Evolutionary conservation across 2,113 vertebrate genomes (phyloP).

Genomic region (Oncorhynchus tshawytscha): DNA sequence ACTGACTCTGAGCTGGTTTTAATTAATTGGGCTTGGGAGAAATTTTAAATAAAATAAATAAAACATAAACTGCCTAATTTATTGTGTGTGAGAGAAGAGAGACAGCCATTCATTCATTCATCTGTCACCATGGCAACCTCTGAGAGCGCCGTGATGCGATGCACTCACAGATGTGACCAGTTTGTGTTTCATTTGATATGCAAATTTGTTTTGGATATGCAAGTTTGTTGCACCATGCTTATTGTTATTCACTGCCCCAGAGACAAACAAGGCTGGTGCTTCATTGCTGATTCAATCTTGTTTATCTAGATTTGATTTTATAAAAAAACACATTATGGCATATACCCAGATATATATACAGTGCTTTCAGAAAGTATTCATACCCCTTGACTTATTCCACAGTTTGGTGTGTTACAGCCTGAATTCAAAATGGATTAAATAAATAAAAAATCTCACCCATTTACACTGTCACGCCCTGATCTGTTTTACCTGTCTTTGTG

Average conservation of each 20-base stretch:
- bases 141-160: constrained; percentile 39
- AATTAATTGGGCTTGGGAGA: constrained; percentile 23
- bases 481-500: too few species aligned
- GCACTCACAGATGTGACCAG: constrained; percentile 55
- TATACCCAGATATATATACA: too few species aligned
- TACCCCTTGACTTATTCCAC: too few species aligned
- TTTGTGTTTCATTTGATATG: constrained; percentile 48
- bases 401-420: too few species aligned
- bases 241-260: constrained; percentile 39
- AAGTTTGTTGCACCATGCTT: constrained; percentile 35
- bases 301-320: not conserved
- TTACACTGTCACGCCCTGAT: too few species aligned
- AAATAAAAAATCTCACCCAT: too few species aligned
- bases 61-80: constrained; percentile 1
- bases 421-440: too few species aligned
- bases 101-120: constrained; percentile 29
- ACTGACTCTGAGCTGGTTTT: constrained; percentile 18
- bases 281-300: not conserved
- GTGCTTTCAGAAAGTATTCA: too few species aligned
- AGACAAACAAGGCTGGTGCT: constrained; percentile 11
- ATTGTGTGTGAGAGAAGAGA: constrained; percentile 3
- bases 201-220: constrained; percentile 47
- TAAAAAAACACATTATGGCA: too few species aligned
- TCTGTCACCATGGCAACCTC: constrained; percentile 50
- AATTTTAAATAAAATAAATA: constrained; percentile 15